Base-by-base conservation (phyloP, 2,888 invertebrate species). In the Apantesis nais region DNA sequence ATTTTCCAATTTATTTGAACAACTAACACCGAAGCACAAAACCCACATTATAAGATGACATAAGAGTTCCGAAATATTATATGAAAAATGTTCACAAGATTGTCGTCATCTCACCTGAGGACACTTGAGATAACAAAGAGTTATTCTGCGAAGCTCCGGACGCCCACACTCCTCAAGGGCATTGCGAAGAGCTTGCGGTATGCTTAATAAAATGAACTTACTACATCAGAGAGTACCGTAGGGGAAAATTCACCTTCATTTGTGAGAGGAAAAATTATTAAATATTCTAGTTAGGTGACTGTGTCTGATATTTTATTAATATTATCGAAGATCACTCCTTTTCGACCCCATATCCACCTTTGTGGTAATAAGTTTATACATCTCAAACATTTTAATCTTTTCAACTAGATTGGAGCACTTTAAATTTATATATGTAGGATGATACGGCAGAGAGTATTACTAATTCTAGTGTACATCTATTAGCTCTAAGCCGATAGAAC, bases 91-190 rank as follows among this genome's bases (percentile, higher is more conserved):
- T 70, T 64, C 62, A 19, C 44, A 34, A 71, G 73, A 66, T 52
- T 68, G 55, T 64, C 62, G 66, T 48, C 55, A 68, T 68, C 68
- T 60, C 72, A 80, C 74, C 76, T 73, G 74, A 78, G 76, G 73
- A 72, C 65, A 70, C 78, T 82, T 74, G 64, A 70, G 72, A 72
- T 79, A 83, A 82, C 81, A 82, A 83, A 78, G 81, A 76, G 82
- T 77, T 79, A 81, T 79, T 79, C 75, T 58, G 62, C 39, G 37
- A 68, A 7, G 41, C 64, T 68, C 58, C 16, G 31, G 39, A 62
- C 65, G 34, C 58, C 58, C 62, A 60, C 65, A n/a, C 41, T 61
- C 52, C 74, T 73, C 67, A 61, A 61, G 68, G 75, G 73, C 67
- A 68, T 69, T 11, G 25, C 71, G 67, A 66, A 75, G 70, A 78